Conservation (phyloP, 2,113 vertebrate genomes). For the Xiphorhynchus elegans region DNA sequence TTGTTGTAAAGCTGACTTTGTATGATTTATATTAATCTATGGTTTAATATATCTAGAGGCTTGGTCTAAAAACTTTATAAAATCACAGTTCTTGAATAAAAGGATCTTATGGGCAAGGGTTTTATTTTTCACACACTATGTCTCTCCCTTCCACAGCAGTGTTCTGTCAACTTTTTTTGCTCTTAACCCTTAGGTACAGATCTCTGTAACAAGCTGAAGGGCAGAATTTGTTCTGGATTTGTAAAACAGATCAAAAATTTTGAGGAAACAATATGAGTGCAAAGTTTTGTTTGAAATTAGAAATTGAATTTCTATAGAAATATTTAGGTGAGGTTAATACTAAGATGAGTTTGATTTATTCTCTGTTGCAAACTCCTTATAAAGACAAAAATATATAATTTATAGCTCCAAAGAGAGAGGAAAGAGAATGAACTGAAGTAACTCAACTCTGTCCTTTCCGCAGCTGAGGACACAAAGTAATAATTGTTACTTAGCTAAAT, state of each 20-base stretch:
- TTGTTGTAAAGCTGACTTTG: not conserved
- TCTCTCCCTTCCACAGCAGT: not conserved
- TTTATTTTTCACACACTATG: not conserved
- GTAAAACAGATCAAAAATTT: not conserved
- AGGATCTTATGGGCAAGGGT: not conserved
- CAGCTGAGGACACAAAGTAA: conserved; percentile 62
- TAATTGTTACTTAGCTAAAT: conserved; percentile 65
- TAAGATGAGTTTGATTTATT: not conserved
- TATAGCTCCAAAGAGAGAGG: conserved; percentile 18
- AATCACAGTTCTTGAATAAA: not conserved
- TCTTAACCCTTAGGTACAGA: not conserved
- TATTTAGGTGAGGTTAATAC: not conserved
- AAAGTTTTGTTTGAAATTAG: not conserved
- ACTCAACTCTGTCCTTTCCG: conserved; percentile 46
- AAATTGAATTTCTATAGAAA: not conserved
- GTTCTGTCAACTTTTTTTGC: not conserved
- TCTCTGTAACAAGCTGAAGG: not conserved
- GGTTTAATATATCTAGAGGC: not conserved
- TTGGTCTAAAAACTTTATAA: not conserved
- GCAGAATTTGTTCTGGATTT: not conserved
- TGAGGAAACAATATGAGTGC: not conserved
- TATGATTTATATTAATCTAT: not conserved
- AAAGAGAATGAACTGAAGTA: conserved; percentile 30
- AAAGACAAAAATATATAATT: not conserved
- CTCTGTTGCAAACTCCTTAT: not conserved